Conservation (phyloP, 2,113 vertebrate genomes). For the Strigops habroptila region DNA sequence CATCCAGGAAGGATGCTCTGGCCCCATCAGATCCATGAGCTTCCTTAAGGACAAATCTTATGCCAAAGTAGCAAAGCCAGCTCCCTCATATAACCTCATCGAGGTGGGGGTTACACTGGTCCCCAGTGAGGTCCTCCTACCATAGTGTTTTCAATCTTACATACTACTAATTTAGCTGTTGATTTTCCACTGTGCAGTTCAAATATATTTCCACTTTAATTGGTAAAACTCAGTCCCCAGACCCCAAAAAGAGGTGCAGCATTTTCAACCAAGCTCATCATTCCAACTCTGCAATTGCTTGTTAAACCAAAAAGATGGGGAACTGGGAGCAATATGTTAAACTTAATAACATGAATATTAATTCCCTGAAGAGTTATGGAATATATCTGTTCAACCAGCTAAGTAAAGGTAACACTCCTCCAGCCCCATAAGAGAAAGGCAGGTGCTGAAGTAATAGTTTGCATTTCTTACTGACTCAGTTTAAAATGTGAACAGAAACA, state of each 20-base stretch:
- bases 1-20: background rate
- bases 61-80: background rate
- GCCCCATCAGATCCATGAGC: background rate
- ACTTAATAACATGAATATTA: constrained; percentile 49
- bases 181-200: background rate
- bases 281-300: constrained; percentile 26
- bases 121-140: background rate
- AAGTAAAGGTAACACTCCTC: constrained; percentile 16
- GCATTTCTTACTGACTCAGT: background rate
- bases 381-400: background rate
- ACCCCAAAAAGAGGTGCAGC: constrained; percentile 26
- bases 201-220: constrained; percentile 53
- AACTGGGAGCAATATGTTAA: constrained; percentile 20
- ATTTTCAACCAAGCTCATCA: constrained; percentile 48
- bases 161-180: background rate
- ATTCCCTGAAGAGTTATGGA: constrained; percentile 32
- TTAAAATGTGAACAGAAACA: background rate
- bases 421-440: background rate
- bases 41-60: background rate
- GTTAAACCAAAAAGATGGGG: constrained; percentile 41
- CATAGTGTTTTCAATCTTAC: background rate
- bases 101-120: background rate
- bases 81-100: background rate
- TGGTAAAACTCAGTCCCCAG: constrained; percentile 41
- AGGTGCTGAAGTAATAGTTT: background rate